These are phyloP conservation scores for Vanessa cardui DNA, from an alignment of 2,888 invertebrate genomes.

Conservation along the genomic window DNA sequence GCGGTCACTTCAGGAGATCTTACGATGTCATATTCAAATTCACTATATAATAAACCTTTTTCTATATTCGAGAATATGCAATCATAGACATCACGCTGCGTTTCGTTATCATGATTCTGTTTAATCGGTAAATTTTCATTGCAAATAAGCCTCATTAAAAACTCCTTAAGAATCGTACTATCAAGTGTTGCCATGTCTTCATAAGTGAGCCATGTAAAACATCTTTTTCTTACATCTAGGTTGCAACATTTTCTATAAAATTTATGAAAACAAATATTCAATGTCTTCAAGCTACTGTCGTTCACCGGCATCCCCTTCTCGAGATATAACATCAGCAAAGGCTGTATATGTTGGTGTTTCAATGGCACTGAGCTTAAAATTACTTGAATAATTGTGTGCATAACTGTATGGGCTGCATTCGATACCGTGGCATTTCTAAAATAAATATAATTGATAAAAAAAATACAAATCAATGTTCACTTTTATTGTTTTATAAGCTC, in stretches of 20 bases:
- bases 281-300: conserved; percentile 57
- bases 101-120: background rate
- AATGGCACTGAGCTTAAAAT: conserved; percentile 56
- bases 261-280: conserved; percentile 57
- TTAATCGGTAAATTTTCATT: conserved; percentile 58
- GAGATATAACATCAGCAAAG: conserved; percentile 65
- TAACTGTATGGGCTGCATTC: conserved; percentile 55
- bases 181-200: conserved; percentile 50
- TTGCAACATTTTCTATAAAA: conserved; percentile 66
- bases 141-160: conserved; percentile 60
- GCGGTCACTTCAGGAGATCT: conserved; percentile 14
- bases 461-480: background rate
- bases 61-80: conserved; percentile 61
- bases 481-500: too few relatives aligned
- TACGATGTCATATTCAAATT: conserved; percentile 60
- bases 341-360: conserved; percentile 57
- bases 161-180: conserved; percentile 46
- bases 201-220: conserved; percentile 61
- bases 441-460: conserved; percentile 33
- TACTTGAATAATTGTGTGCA: conserved; percentile 63
- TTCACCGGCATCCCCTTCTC: conserved; percentile 72
- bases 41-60: conserved; percentile 63
- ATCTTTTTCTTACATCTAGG: conserved; percentile 54
- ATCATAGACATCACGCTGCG: conserved; percentile 47
- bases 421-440: conserved; percentile 63